Conservation (phyloP, 2,888 invertebrate genomes). For the Glyphotaelius pellucidus region DNA sequence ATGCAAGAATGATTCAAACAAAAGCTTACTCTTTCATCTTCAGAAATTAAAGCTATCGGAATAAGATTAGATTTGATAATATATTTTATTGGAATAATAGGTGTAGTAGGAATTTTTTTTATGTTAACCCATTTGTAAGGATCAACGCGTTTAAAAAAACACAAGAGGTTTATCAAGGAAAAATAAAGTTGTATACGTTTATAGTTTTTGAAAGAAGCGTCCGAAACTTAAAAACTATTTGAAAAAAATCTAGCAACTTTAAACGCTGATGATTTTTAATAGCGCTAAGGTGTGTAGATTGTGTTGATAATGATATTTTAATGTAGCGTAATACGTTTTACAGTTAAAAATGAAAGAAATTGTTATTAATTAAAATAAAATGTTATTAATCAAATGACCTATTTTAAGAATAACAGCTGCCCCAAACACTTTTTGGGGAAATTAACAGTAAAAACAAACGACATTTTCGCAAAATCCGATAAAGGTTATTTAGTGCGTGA, state of each 20-base stretch:
- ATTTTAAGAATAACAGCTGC: neutral
- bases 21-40: neutral
- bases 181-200: neutral
- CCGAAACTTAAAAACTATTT: neutral
- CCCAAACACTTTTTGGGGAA: constrained; percentile 10
- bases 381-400: neutral
- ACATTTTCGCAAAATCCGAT: constrained; percentile 47
- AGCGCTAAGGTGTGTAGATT: neutral
- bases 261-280: neutral
- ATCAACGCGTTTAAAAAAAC: neutral
- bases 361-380: neutral
- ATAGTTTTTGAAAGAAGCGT: neutral
- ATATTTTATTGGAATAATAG: too few species aligned
- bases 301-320: neutral
- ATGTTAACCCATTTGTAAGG: neutral
- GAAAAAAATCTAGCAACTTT: neutral
- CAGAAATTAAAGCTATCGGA: neutral
- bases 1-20: too few species aligned
- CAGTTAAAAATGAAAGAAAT: neutral
- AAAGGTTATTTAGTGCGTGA: constrained; percentile 58
- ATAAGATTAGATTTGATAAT: neutral
- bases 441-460: constrained; percentile 43
- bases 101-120: too few species aligned
- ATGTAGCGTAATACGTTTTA: neutral
- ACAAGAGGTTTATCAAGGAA: neutral